Evolutionary conservation across 2,797 vertebrate species (phyloP).

Genomic region (Poeciliopsis gracilis): DNA sequence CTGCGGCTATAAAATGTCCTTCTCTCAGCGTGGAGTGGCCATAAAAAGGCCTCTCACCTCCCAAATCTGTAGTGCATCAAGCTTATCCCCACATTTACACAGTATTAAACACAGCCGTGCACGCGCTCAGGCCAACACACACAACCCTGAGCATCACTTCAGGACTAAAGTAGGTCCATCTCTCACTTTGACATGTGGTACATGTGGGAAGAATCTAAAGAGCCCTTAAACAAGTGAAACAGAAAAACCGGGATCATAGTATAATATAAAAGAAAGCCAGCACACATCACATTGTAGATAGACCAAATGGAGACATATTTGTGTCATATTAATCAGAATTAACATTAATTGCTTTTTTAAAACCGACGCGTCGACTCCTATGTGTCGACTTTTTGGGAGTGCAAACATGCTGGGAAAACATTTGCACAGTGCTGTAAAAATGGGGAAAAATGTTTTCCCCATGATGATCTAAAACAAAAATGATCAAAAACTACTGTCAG

Average conservation of each 20-base stretch:
- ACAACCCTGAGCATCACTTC: constrained; percentile 52
- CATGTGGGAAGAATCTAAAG: constrained; percentile 71
- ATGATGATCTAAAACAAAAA: too few species aligned
- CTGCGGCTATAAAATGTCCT: constrained; percentile 74
- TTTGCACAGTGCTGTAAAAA: not conserved
- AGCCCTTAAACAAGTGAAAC: constrained; percentile 39
- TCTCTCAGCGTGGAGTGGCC: constrained; percentile 70
- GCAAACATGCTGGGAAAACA: not conserved
- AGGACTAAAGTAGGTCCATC: constrained; percentile 63
- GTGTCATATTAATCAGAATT: constrained; percentile 41
- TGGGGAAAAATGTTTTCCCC: not conserved
- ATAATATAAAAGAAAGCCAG: constrained; percentile 47
- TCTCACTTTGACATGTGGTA: constrained; percentile 66
- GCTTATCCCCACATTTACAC: constrained; percentile 53
- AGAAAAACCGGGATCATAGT: constrained; percentile 37
- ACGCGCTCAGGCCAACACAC: constrained; percentile 43
- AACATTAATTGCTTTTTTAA: constrained; percentile 18
- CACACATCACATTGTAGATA: constrained; percentile 47
- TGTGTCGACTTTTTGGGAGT: constrained; percentile 11
- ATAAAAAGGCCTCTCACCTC: constrained; percentile 76
- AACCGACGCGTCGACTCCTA: constrained; percentile 12
- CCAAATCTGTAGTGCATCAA: constrained; percentile 58
- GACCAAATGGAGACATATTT: constrained; percentile 39
- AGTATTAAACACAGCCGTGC: constrained; percentile 47
- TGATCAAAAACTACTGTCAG: not conserved